Evolutionary conservation across 2,113 vertebrate genomes (phyloP), one percentile per base, ranked within the genome.

Genomic region (Nesogale talazaci): DNA sequence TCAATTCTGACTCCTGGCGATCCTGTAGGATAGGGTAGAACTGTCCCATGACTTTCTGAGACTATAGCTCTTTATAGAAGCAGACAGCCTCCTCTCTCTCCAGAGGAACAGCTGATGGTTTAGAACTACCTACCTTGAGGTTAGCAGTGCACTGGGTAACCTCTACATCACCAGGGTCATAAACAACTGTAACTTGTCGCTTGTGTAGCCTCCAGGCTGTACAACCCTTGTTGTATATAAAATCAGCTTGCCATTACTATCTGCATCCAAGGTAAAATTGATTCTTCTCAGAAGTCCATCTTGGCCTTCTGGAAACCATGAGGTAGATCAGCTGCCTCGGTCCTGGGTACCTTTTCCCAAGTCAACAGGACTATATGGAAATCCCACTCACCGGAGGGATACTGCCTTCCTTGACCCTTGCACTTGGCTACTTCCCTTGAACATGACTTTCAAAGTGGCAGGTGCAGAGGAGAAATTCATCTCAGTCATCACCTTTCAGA

Each of bases 211-310:
- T 59, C 46, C 40, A 3, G 61, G 25, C 72, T 63, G 61, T 20
- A 40, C 59, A 80, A 36, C 65, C 17, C 38, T 52, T n/a, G 46
- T 42, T 79, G n/a, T 77, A 25, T 59, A 52, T 12, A 83, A 88
- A 88, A 65, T 38, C 29, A 81, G 57, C 36, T 57, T 40, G 29
- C 93, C 84, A 65, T 91, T 76, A 59, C 61, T 65, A 25, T 89
- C 57, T 80, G 25, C 67, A 56, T 90, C 88, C 78, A 88, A 90
- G 57, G 82, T 59, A 86, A 86, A 85, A 89, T 88, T 7, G 81
- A 59, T 70, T 80, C 59, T 92, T 75, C 56, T 89, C 77, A 56
- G 67, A 88, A 85, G 23, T 59, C 23, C 8, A 36, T 9, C 22
- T 40, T 42, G 23, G 61, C 67, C 61, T 91, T 90, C 70, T 72